Evolutionary conservation across 2,797 vertebrate species (phyloP).

Genomic region (Clarias platycephalus): DNA sequence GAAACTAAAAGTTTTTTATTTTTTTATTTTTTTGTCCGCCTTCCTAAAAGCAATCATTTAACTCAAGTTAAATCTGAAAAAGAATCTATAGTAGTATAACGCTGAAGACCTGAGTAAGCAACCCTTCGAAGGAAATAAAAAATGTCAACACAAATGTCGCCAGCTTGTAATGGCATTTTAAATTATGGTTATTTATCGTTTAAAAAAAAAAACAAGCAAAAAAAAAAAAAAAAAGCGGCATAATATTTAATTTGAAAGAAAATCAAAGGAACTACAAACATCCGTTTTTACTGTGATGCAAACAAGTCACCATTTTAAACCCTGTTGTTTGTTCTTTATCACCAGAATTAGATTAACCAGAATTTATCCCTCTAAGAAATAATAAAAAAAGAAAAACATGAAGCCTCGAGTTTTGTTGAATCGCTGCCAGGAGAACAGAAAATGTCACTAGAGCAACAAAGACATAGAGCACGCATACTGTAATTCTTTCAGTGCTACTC

Average conservation of each 20-base stretch:
- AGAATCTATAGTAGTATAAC: neutral
- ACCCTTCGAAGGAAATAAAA: neutral
- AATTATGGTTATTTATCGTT: neutral
- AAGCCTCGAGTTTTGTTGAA: neutral
- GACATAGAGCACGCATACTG: neutral
- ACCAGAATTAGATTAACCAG: neutral
- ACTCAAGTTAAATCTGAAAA: conserved; percentile 34
- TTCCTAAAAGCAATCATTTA: conserved; percentile 48
- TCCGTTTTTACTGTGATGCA: neutral
- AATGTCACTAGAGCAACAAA: neutral
- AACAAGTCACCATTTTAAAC: conserved; percentile 4
- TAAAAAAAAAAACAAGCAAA: neutral
- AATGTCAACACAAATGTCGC: neutral
- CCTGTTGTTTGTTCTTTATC: neutral
- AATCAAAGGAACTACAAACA: neutral
- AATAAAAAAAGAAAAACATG: neutral
- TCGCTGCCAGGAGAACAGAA: neutral
- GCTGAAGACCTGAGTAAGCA: conserved; percentile 41
- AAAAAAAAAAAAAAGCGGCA: neutral
- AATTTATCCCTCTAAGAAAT: neutral
- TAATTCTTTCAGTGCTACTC: conserved; percentile 18
- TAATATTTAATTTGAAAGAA: no score
- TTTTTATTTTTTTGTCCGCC: conserved; percentile 1
- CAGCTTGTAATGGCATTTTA: neutral
- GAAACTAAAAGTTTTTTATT: conserved; percentile 51